Evolutionary conservation across 2,888 invertebrate genomes (phyloP).

Genomic region (Callyntrura sp.): DNA sequence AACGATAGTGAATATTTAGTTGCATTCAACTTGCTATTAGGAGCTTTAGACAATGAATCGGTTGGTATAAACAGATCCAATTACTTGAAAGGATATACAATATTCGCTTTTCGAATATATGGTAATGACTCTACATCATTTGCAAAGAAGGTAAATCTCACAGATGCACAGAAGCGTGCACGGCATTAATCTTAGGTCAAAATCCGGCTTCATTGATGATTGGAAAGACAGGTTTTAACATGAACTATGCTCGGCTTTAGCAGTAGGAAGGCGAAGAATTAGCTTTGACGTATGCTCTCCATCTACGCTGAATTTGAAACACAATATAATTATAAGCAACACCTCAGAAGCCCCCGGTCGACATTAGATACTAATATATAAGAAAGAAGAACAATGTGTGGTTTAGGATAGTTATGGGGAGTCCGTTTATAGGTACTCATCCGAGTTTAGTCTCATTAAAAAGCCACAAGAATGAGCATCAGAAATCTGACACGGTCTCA

Average conservation of each 20-base stretch:
- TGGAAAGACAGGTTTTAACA: neutral
- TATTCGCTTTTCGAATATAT: neutral
- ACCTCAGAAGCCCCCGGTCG: neutral
- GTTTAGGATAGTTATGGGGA: slow-evolving; percentile 6
- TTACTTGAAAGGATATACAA: neutral
- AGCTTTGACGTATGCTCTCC: neutral
- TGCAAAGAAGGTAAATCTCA: neutral
- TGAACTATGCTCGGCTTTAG: neutral
- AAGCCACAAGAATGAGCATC: neutral
- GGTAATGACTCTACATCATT: neutral
- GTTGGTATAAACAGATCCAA: neutral
- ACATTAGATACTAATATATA: neutral
- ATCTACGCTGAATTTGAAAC: neutral
- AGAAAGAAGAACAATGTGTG: neutral
- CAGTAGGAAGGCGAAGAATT: neutral
- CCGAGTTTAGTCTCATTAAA: neutral
- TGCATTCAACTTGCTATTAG: neutral
- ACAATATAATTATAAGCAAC: neutral
- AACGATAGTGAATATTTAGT: neutral
- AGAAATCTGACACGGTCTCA: neutral
- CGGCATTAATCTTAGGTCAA: neutral
- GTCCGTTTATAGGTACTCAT: neutral
- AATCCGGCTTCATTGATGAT: neutral
- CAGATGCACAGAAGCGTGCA: neutral
- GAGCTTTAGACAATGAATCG: neutral